Base-by-base conservation (phyloP, 1,140 invertebrate genomes). In the Luehdorfia chinensis region DNA sequence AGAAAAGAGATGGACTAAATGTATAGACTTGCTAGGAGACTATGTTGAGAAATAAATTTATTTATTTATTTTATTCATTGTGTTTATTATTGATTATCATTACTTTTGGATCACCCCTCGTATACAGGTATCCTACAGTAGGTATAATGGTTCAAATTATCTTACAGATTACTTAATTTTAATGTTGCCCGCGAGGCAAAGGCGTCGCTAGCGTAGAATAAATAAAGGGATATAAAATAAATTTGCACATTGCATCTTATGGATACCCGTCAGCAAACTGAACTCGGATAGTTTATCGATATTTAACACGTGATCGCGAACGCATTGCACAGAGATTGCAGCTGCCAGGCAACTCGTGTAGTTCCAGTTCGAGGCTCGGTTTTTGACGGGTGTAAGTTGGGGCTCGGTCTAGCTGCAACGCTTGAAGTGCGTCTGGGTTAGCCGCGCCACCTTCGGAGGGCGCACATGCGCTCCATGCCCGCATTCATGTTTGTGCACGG, bases 111-210 rank as follows among this genome's bases (percentile, higher is more conserved):
- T n/a, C n/a, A n/a, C n/a, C n/a, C n/a, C n/a, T n/a, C n/a, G n/a
- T n/a, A 59, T 55, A 59, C 55, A 58, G 56, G 47, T 55, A 56
- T 21, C 50, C 50, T 66, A 66, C 46, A 37, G 18, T 37, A n/a
- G 41, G 54, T 57, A 58, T 68, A 61, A 59, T 63, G 56, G 62
- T 70, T 73, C 60, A 68, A 72, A 66, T 67, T 73, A 75, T 70
- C 80, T 83, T 84, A 84, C 60, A 70, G 74, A 81, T 78, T 80
- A 81, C 73, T 81, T 80, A 84, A 80, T 73, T 72, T 76, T 75
- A 78, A n/a, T n/a, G n/a, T n/a, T n/a, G n/a, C n/a, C n/a, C n/a
- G 52, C 57, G 50, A 63, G 54, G 55, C 62, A 37, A 51, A 46
- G 31, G 55, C 52, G 51, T 47, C 59, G 25, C 39, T 19, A 50